These are phyloP conservation scores for Linepithema humile DNA, from an alignment of 1,140 invertebrate species.

Conservation along the genomic window DNA sequence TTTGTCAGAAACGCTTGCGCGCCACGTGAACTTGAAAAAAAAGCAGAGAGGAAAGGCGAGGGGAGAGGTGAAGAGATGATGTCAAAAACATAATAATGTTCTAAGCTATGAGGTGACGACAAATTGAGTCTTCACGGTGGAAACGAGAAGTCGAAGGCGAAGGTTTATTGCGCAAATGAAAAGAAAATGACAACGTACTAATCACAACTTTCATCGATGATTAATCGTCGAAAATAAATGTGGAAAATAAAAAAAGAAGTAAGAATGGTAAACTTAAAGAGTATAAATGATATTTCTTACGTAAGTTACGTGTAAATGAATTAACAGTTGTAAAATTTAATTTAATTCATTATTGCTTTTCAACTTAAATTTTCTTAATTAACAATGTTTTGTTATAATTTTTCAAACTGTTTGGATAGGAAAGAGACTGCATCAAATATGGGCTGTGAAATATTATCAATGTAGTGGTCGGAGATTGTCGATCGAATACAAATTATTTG, in stretches of 20 bases:
- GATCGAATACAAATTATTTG: constrained; percentile 23
- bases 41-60: constrained; percentile 8
- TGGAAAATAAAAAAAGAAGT: not conserved
- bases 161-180: not conserved
- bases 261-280: not conserved
- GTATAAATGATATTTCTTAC: no score
- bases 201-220: not conserved
- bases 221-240: not conserved
- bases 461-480: not conserved
- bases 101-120: not conserved
- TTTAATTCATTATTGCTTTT: not conserved
- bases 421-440: not conserved
- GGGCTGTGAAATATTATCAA: constrained; percentile 3
- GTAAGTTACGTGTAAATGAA: not conserved
- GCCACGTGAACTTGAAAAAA: constrained; percentile 57
- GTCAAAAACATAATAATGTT: not conserved
- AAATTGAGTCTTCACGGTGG: constrained; percentile 16
- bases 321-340: no score
- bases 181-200: not conserved
- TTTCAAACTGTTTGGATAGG: not conserved
- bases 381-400: not conserved
- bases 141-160: not conserved
- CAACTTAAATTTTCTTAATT: not conserved
- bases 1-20: constrained; percentile 73
- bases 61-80: constrained; percentile 6